Conservation (phyloP, 2,797 vertebrate genomes). For the Phoxinus dragarum region DNA sequence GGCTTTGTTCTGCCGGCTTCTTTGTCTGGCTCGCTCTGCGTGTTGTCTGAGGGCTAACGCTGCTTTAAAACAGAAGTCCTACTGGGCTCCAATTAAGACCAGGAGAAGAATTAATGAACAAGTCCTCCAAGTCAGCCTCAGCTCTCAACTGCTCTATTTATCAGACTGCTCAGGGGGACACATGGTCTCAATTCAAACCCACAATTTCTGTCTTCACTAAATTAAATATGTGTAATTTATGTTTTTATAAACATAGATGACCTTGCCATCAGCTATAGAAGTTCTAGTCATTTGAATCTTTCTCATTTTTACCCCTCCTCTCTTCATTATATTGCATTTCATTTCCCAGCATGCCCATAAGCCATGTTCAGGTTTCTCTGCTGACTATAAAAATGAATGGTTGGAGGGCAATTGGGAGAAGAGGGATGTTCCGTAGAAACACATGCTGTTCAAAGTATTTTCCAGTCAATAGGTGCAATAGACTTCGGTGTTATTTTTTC, state of each 20-base stretch:
- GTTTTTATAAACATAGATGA: constrained; percentile 82
- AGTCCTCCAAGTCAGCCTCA: constrained; percentile 61
- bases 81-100: constrained; percentile 65
- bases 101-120: constrained; percentile 65
- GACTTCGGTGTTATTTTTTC: constrained; percentile 30
- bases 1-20: constrained; percentile 51
- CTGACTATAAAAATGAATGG: constrained; percentile 50
- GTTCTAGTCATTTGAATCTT: constrained; percentile 59
- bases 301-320: constrained; percentile 49
- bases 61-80: constrained; percentile 61
- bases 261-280: constrained; percentile 79
- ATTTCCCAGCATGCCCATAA: constrained; percentile 59
- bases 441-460: constrained; percentile 53
- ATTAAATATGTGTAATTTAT: constrained; percentile 84
- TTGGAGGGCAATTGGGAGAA: constrained; percentile 46
- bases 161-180: constrained; percentile 81
- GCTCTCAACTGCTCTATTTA: constrained; percentile 81
- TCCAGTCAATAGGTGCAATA: constrained; percentile 48
- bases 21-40: constrained; percentile 50
- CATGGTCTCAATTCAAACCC: constrained; percentile 79
- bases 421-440: constrained; percentile 50
- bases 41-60: constrained; percentile 43
- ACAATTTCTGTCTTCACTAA: constrained; percentile 75
- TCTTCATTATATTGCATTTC: constrained; percentile 56
- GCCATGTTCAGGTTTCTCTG: constrained; percentile 56